phyloP scores from a whole-genome alignment of 1,140 invertebrate species.

The Subanguina moxae region DNA sequence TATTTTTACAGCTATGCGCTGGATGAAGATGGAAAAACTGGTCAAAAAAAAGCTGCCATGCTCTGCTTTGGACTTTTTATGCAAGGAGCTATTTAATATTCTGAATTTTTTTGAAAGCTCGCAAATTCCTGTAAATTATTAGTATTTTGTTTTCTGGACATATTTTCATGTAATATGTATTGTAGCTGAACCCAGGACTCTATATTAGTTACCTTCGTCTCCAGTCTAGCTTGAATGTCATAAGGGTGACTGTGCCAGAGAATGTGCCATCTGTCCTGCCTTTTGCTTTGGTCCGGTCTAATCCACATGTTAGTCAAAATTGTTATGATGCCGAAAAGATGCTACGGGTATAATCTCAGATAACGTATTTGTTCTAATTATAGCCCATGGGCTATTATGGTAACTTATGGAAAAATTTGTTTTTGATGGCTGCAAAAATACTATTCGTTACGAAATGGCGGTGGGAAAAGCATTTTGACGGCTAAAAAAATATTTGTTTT shows the following conservation, averaged over 20 bases:
- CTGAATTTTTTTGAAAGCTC: slow-evolving; percentile 85
- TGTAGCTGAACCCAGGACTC: slow-evolving; percentile 71
- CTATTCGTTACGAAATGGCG: slow-evolving; percentile 31
- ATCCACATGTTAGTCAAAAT: slow-evolving; percentile 84
- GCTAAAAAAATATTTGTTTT: too few relatives aligned
- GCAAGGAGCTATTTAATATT: slow-evolving; percentile 62
- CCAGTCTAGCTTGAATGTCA: slow-evolving; percentile 85
- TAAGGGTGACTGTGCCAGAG: slow-evolving; percentile 83
- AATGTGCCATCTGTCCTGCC: slow-evolving; percentile 87
- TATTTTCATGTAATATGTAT: too few relatives aligned
- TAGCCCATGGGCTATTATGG: too few relatives aligned
- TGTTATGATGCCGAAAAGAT: too few relatives aligned
- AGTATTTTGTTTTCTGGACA: too few relatives aligned
- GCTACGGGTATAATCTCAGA: too few relatives aligned
- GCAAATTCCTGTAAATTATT: slow-evolving; percentile 64
- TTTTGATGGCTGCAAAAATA: too few relatives aligned
- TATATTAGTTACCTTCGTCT: slow-evolving; percentile 91
- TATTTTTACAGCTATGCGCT: slow-evolving; percentile 35
- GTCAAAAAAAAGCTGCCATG: slow-evolving; percentile 29
- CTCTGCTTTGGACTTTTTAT: slow-evolving; percentile 34
- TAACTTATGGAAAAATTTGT: too few relatives aligned
- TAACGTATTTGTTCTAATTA: too few relatives aligned
- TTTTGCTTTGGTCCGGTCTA: slow-evolving; percentile 82
- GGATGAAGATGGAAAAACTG: slow-evolving; percentile 37
- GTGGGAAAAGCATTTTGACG: slow-evolving; percentile 6